Evolutionary conservation across 2,797 vertebrate species (phyloP).

Genomic region (Otolemur crassicaudatus): DNA sequence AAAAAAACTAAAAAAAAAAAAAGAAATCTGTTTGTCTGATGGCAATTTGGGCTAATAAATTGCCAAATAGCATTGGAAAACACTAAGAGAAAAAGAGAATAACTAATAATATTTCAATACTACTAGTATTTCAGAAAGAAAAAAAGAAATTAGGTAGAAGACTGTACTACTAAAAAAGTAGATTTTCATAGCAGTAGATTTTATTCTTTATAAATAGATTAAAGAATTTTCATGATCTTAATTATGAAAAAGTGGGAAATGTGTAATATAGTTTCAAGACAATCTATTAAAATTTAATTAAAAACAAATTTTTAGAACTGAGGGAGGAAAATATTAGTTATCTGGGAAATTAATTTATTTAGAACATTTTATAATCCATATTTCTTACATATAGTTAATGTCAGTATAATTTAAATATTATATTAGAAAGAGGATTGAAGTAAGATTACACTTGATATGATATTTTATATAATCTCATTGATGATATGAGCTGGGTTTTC

Average conservation of each 20-base stretch:
- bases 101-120: neutral
- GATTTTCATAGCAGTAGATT: neutral
- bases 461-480: neutral
- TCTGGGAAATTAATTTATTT: neutral
- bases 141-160: neutral
- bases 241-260: neutral
- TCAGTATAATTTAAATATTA: neutral
- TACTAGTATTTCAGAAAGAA: neutral
- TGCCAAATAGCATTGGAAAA: neutral
- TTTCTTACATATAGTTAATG: neutral
- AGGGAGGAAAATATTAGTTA: neutral
- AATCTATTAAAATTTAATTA: neutral
- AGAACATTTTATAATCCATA: neutral
- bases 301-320: neutral
- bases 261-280: neutral
- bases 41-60: neutral
- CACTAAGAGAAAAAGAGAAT: neutral
- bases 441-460: neutral
- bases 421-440: neutral
- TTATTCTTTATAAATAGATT: neutral
- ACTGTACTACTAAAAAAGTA: neutral
- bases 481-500: neutral
- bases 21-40: neutral
- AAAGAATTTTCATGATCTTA: conserved; percentile 33
- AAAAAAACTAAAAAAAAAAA: too few species aligned